Evolutionary conservation across 2,888 invertebrate species (phyloP), one percentile per base, ranked within the genome.

Genomic region (Athalia rosae): DNA sequence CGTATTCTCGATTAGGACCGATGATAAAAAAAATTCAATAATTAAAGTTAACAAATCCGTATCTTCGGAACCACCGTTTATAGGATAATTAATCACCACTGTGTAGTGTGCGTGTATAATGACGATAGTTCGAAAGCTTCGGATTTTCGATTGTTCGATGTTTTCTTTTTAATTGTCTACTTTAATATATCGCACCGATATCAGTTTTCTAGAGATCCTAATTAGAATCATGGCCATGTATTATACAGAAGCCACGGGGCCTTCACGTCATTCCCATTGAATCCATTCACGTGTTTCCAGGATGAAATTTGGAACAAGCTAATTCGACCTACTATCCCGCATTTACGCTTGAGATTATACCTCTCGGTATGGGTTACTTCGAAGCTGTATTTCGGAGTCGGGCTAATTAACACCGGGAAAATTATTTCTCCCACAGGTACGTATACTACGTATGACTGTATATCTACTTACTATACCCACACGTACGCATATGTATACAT

Each of bases 241-340:
- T 28, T 28, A 28, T 28, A 28, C 28, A 0, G 28, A 28, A 28
- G 28, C 28, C 28, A 9, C 45, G 13, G 58, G 71, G 67, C 53
- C 3, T 58, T 58, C 13, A n/a, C 13, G 58, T 71, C 56, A 45
- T 45, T 71, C 9, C 7, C 71, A 71, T 71, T 56, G 43, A 53
- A 71, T 71, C 58, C 58, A 58, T 71, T 71, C 58, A 58, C 71
- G 58, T 15, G 58, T 71, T 71, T 47, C 9, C 43, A 7, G 43
- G 71, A 13, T 71, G 11, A 71, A 71, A 45, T 9, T 13, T 13
- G 8, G 56, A 8, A 43, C 62, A 8, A 62, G 15, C 56, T 5
- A 13, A 50, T 13, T 47, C 47, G 13, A 11, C 6, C 11, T 15
- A 53, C 67, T 11, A 48, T 53, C 3, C 41, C 15, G 28, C 48